phyloP scores from a whole-genome alignment of 2,888 invertebrate species.

The Xestia rhomboidea region DNA sequence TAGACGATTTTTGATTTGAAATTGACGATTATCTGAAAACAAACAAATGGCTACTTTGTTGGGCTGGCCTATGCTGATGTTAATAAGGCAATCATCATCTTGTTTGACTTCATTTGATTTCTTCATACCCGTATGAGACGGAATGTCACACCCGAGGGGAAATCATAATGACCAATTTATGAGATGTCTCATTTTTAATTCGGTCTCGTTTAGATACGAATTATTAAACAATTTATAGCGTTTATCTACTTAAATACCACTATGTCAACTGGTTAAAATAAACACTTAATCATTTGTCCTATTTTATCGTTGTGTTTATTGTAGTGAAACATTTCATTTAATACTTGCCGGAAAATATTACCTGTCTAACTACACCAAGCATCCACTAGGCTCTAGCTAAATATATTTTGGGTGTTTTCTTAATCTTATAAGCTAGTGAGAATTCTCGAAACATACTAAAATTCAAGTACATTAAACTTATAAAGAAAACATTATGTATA shows the following conservation, averaged over 20 bases:
- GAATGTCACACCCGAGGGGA: constrained; percentile 32
- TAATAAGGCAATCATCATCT: constrained; percentile 20
- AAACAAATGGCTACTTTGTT: neutral
- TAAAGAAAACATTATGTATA: neutral
- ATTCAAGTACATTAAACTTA: neutral
- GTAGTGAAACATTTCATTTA: neutral
- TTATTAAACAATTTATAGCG: constrained; percentile 46
- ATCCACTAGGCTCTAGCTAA: neutral
- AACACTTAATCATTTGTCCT: constrained; percentile 34
- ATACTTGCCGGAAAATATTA: neutral
- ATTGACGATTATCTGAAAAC: neutral
- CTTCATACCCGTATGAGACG: constrained; percentile 45
- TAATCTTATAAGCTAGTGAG: neutral
- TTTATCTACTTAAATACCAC: constrained; percentile 36
- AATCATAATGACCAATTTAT: constrained; percentile 50
- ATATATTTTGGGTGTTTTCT: neutral
- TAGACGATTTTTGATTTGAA: neutral
- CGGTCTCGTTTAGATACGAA: constrained; percentile 44
- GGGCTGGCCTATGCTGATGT: neutral
- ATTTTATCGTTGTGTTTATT: constrained; percentile 6
- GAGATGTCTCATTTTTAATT: constrained; percentile 57
- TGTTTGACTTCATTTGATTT: constrained; percentile 26
- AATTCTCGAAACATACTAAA: neutral
- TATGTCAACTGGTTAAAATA: constrained; percentile 35
- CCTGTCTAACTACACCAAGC: neutral